phyloP scores from a whole-genome alignment of 2,797 vertebrate species.

The Craterocephalus amniculus region DNA sequence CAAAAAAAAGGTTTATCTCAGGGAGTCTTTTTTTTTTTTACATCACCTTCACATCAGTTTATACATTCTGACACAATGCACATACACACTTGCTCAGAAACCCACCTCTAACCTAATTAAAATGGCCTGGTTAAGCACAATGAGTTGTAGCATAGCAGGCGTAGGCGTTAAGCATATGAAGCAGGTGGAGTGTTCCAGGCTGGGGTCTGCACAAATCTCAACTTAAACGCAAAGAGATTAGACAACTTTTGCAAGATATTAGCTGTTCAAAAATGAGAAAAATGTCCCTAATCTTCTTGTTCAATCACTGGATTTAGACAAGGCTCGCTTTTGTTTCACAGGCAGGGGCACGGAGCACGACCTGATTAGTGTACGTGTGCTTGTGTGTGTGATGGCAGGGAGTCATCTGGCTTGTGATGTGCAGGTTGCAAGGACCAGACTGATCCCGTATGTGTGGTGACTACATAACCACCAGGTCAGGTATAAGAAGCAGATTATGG shows the following conservation, averaged over 20 bases:
- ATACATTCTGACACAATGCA: slow-evolving; percentile 43
- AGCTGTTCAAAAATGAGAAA: slow-evolving; percentile 99
- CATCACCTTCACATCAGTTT: slow-evolving; percentile 63
- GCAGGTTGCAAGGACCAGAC: slow-evolving; percentile 50
- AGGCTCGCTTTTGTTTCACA: slow-evolving; percentile 89
- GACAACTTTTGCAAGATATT: slow-evolving; percentile 94
- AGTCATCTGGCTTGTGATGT: slow-evolving; percentile 70
- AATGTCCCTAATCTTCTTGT: slow-evolving; percentile 95
- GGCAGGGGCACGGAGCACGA: slow-evolving; percentile 54
- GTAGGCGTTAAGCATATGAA: slow-evolving; percentile 79
- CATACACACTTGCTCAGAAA: slow-evolving; percentile 27
- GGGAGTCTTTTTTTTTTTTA: slow-evolving; percentile 52
- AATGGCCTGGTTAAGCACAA: slow-evolving; percentile 82
- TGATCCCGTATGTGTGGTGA: slow-evolving; percentile 36
- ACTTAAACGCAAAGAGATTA: slow-evolving; percentile 98
- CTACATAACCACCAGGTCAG: slow-evolving; percentile 51
- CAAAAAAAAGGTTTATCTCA: slow-evolving; percentile 47
- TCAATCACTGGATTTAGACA: slow-evolving; percentile 85
- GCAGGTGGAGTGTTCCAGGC: slow-evolving; percentile 55
- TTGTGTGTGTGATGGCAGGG: slow-evolving; percentile 45
- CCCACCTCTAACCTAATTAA: slow-evolving; percentile 85
- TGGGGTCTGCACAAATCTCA: slow-evolving; percentile 84
- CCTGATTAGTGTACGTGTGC: slow-evolving; percentile 57
- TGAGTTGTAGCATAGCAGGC: slow-evolving; percentile 66
- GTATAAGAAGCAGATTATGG: slow-evolving; percentile 29